Base-by-base conservation (phyloP, 2,113 vertebrate species). In the Poeciliopsis retropinna region DNA sequence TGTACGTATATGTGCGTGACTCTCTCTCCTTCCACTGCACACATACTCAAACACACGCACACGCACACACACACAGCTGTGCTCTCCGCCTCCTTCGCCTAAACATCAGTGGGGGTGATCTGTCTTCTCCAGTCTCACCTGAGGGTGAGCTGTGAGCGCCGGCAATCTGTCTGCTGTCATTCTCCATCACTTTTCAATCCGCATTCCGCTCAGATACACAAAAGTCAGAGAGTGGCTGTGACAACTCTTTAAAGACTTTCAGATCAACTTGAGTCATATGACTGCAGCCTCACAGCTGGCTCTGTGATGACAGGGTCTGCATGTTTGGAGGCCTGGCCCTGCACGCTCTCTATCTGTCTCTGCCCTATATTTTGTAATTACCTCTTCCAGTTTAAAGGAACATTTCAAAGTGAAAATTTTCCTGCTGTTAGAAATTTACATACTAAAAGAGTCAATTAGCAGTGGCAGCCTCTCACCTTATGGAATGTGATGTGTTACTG, bases 121-220 rank as follows among this genome's bases (percentile, higher is more conserved):
- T 76, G 76, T 82, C 82, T 81, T 88, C 69, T 63, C 68, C 73
- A 64, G 82, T 84, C 75, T 86, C 79, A 87, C 92, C 91, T 90
- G 85, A 78, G 90, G 92, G 83, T 30, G 86, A 79, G 86, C 91
- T 79, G 78, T 51, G 28, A 87, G 92, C 82, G 57, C 39, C n/a
- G 25, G 63, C 93, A 94, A 92, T 94, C 93, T 94, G 94, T 94
- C 88, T 75, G 64, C 89, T 93, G 90, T 94, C 91, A 92, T 85
- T 90, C 85, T 91, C 64, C 76, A 92, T 92, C 92, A 88, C 81
- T 83, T 88, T 79, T 84, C 85, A 83, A 78, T 80, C 74, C 80
- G 82, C 86, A 74, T 84, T 84, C 82, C 80, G 68, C 80, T 79
- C 79, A 12, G 62, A 87, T 80, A 75, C 86, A 87, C 86, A 87